Conservation (phyloP, 1,140 invertebrate species). For the Drosophila navojoa region DNA sequence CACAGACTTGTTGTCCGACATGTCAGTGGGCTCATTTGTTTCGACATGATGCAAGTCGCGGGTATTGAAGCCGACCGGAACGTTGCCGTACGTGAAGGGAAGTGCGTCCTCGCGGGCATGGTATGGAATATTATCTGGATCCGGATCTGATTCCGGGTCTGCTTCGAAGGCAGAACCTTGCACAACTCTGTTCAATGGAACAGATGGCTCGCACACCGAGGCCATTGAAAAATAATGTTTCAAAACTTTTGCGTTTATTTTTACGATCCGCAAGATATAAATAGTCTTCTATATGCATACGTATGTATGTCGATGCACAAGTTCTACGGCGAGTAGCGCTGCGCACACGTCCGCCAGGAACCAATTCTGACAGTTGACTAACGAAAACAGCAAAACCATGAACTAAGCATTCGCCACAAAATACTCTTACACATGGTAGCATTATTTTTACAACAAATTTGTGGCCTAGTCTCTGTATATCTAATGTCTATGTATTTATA, state of each 20-base stretch:
- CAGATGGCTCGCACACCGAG: constrained; percentile 24
- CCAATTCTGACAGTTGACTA: constrained; percentile 28
- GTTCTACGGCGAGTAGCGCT: not conserved
- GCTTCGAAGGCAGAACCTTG: constrained; percentile 4
- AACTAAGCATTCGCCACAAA: not conserved
- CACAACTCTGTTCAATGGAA: constrained; percentile 18
- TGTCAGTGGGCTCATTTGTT: constrained; percentile 6
- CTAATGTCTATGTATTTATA: not conserved
- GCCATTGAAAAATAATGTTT: constrained; percentile 27
- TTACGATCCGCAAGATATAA: constrained; percentile 22
- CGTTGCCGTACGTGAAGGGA: constrained; percentile 89
- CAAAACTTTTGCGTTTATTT: constrained; percentile 28
- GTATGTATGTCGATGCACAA: constrained; percentile 3
- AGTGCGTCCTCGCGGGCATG: constrained; percentile 90
- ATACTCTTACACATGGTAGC: not conserved
- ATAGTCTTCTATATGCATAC: constrained; percentile 17
- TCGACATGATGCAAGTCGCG: constrained; percentile 49
- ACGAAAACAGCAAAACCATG: constrained; percentile 2
- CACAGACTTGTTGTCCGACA: not conserved
- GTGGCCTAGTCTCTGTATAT: not conserved
- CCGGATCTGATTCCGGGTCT: not conserved
- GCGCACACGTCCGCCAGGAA: constrained; percentile 20
- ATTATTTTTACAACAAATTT: not conserved
- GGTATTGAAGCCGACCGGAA: constrained; percentile 59
- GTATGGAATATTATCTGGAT: constrained; percentile 87